Percentiles rank a stretch among this genome's conserved stretches.
These are phyloP conservation scores for Mylabris phalerata DNA, from an alignment of 1,140 invertebrate species.

Conservation along the genomic window DNA sequence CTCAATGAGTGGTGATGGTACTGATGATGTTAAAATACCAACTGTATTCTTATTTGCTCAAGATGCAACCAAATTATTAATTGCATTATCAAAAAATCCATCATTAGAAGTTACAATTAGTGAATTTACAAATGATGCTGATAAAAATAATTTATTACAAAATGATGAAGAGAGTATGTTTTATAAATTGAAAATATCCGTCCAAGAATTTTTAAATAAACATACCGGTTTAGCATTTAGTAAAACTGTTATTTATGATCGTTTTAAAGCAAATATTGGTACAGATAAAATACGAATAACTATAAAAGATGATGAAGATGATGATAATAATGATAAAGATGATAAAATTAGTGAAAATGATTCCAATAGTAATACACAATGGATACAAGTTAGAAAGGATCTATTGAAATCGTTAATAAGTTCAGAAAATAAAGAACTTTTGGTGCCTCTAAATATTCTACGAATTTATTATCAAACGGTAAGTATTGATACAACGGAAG, in stretches of 20 bases:
- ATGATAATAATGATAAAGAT: slow-evolving; percentile 9
- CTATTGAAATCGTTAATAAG: slow-evolving; percentile 34
- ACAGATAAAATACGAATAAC: slow-evolving; percentile 34
- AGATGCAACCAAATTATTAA: slow-evolving; percentile 63
- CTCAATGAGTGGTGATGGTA: slow-evolving; percentile 93
- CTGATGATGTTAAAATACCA: slow-evolving; percentile 81
- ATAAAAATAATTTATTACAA: slow-evolving; percentile 21
- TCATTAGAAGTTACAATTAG: slow-evolving; percentile 48
- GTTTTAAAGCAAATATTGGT: slow-evolving; percentile 34
- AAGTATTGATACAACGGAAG: slow-evolving; percentile 24
- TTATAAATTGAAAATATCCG: slow-evolving; percentile 40
- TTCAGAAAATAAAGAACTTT: slow-evolving; percentile 33
- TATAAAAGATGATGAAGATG: slow-evolving; percentile 10
- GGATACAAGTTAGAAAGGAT: slow-evolving; percentile 34
- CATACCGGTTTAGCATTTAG: slow-evolving; percentile 37
- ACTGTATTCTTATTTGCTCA: slow-evolving; percentile 83
- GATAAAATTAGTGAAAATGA: slow-evolving; percentile 2
- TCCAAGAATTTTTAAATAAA: slow-evolving; percentile 42
- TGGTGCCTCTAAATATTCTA: slow-evolving; percentile 34
- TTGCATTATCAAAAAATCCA: slow-evolving; percentile 48
- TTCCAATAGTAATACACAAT: slow-evolving; percentile 25
- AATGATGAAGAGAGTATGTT: slow-evolving; percentile 40
- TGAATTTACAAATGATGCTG: slow-evolving; percentile 38
- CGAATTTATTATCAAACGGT: slow-evolving; percentile 38
- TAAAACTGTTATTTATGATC: slow-evolving; percentile 30